Evolutionary conservation across 1,140 invertebrate species (phyloP).

Genomic region (Scaptomyza pallida): DNA sequence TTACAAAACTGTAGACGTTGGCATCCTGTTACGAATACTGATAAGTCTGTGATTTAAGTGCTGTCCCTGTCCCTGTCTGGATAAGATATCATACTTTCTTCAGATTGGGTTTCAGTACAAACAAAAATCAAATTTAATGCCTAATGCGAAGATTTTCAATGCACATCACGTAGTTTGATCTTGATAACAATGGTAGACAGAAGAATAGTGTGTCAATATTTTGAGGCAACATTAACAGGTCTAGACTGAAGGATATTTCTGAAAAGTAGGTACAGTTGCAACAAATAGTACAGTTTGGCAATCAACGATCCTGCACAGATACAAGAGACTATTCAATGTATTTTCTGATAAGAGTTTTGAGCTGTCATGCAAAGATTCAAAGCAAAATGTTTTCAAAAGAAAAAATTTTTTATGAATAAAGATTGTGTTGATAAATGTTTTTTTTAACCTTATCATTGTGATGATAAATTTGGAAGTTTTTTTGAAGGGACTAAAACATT

Average conservation of each 20-base stretch:
- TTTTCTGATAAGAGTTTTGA: too few species aligned
- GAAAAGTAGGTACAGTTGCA: conserved; percentile 16
- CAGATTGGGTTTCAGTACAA: conserved; percentile 18
- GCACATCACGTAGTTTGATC: conserved; percentile 9
- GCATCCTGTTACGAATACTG: conserved; percentile 23
- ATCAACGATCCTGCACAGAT: background rate
- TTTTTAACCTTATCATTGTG: too few species aligned
- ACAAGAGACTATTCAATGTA: too few species aligned
- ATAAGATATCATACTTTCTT: conserved; percentile 22
- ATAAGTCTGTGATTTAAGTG: conserved; percentile 31
- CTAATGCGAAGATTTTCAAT: conserved; percentile 9
- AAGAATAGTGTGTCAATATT: conserved; percentile 28
- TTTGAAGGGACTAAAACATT: too few species aligned
- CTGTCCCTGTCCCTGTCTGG: conserved; percentile 16
- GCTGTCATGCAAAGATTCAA: too few species aligned
- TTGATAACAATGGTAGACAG: conserved; percentile 13
- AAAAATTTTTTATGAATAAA: too few species aligned
- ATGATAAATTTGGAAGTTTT: too few species aligned
- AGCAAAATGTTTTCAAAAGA: too few species aligned
- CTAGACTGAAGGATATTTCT: background rate
- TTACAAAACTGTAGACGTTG: conserved; percentile 31
- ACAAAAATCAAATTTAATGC: background rate
- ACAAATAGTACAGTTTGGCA: background rate
- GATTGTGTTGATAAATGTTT: too few species aligned
- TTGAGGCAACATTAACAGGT: conserved; percentile 22